Base-by-base conservation (phyloP, 2,797 vertebrate genomes). In the Esox masquinongy region DNA sequence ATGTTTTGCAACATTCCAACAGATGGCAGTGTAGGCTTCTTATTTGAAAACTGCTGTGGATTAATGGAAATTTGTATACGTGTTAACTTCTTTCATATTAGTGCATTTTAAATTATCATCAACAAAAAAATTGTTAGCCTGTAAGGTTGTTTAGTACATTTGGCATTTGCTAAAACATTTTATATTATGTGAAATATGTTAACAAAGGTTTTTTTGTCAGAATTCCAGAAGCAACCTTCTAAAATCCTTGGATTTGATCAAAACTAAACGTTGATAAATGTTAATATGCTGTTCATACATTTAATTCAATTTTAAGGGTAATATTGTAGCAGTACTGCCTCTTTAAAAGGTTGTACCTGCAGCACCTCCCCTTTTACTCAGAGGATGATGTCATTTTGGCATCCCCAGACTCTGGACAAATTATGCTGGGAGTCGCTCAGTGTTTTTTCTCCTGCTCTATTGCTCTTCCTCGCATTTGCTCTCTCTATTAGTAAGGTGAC, bases 321-420 rank as follows among this genome's bases (percentile, higher is more conserved):
- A 66, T 34, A 66, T 49, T 49, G 68, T 15, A 50, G 43, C 7
- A 3, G 2, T 29, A 70, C 43, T 70, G n/a, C 43, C 68, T 70
- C 68, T 70, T 70, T 70, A 50, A 70, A 47, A 70, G 68, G 43
- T 34, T 66, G 63, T 29, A 49, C 39, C 22, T 26, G 68, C 24
- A 70, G 68, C 68, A 29, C 68, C 68, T 43, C 68, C 68, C 22
- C 43, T 50, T 49, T 50, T 22, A 70, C 49, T 70, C 47, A 47
- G 47, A 22, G 47, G 43, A 70, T 70, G 68, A 70, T 70, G 68
- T 70, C 68, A 70, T 70, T 8, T 16, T 68, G 66, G 29, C 66
- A 17, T 34, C 66, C 66, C 36, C 66, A 67, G 64, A 67, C 31
- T 67, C 24, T 17, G 34, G 36, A 68, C 66, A 68, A 39, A 68